Conservation (phyloP, 2,113 vertebrate genomes). For the Spea multiplicata region DNA sequence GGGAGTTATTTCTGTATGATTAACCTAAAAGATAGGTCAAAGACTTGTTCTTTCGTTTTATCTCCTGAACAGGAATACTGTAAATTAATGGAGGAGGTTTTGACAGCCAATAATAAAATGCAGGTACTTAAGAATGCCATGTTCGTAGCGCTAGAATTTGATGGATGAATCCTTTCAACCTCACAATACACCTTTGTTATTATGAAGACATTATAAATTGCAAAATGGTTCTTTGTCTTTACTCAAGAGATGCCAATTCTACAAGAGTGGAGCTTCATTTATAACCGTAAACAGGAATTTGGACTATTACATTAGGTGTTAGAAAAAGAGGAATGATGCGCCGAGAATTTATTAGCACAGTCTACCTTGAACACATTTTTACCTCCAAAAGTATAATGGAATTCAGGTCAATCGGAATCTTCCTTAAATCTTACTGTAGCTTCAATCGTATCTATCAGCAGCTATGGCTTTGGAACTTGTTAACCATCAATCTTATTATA, state of each 20-base stretch:
- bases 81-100: constrained; percentile 49
- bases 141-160: constrained; percentile 46
- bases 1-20: not conserved
- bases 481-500: not conserved
- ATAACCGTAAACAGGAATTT: constrained; percentile 38
- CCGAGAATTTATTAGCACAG: constrained; percentile 29
- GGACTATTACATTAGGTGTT: constrained; percentile 17
- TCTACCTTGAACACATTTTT: constrained; percentile 28
- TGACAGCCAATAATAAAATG: constrained; percentile 54
- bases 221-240: constrained; percentile 36
- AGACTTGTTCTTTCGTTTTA: constrained; percentile 35
- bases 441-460: constrained; percentile 10
- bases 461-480: not conserved
- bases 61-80: constrained; percentile 42
- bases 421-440: constrained; percentile 7
- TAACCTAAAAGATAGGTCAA: constrained; percentile 35
- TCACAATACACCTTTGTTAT: constrained; percentile 42
- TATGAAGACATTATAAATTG: constrained; percentile 43
- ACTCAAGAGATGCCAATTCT: constrained; percentile 32
- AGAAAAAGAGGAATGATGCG: constrained; percentile 15
- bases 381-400: constrained; percentile 39
- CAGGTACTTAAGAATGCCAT: constrained; percentile 40
- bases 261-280: constrained; percentile 15
- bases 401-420: constrained; percentile 46
- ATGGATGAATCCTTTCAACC: constrained; percentile 48